Percentiles rank a stretch among this genome's conserved stretches.
These are phyloP conservation scores for Bostrychus sinensis DNA, from an alignment of 2,113 vertebrate genomes.

Conservation along the genomic window DNA sequence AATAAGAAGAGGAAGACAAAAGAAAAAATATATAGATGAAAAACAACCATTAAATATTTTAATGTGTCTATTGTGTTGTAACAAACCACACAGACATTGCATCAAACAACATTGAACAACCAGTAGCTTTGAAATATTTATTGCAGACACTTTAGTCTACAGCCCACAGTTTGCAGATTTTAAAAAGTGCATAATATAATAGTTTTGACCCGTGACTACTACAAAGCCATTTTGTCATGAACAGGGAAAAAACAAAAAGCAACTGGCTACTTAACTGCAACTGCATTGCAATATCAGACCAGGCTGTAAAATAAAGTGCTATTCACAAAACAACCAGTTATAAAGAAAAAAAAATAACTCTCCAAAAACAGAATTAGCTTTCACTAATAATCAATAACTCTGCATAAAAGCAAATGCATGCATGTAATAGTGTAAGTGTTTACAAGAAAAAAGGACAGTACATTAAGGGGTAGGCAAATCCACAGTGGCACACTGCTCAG, in stretches of 20 bases:
- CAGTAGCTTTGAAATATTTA: background rate
- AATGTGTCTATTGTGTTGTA: constrained; percentile 21
- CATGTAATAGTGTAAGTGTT: constrained; percentile 29
- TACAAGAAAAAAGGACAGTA: constrained; percentile 15
- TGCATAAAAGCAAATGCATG: constrained; percentile 31
- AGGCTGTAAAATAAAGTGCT: constrained; percentile 49
- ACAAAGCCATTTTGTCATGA: constrained; percentile 2
- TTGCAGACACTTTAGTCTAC: constrained; percentile 39
- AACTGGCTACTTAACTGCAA: background rate
- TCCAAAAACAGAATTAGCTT: constrained; percentile 24
- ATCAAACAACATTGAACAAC: constrained; percentile 29
- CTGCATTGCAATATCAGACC: background rate
- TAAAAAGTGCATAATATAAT: constrained; percentile 18
- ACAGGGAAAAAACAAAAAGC: constrained; percentile 9
- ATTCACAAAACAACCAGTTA: constrained; percentile 1
- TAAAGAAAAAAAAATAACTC: background rate
- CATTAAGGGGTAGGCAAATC: constrained; percentile 46
- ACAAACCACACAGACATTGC: constrained; percentile 1
- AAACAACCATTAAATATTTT: constrained; percentile 19
- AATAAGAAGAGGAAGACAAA: constrained; percentile 23
- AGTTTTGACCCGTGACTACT: constrained; percentile 12
- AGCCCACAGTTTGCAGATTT: constrained; percentile 25
- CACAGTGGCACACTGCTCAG: constrained; percentile 9
- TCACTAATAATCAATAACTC: constrained; percentile 12
- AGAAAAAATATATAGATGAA: background rate